These are phyloP conservation scores for Phymatocera aterrima DNA, from an alignment of 2,888 invertebrate genomes.

Conservation along the genomic window DNA sequence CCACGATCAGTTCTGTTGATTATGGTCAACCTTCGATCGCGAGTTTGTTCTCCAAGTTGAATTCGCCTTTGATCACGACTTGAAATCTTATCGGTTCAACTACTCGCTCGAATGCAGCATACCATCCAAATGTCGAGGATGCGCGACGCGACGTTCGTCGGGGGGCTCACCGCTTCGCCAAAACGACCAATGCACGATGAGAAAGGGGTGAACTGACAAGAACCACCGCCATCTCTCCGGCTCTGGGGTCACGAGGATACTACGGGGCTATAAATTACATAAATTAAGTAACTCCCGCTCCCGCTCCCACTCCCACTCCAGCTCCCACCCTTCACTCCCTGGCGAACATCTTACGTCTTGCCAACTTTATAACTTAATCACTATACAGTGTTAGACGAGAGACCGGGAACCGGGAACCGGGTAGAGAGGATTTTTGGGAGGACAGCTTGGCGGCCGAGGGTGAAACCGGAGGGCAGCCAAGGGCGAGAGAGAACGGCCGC, in stretches of 20 bases:
- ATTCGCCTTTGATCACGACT: not conserved
- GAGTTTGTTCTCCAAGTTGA: too few species aligned
- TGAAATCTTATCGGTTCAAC: not conserved
- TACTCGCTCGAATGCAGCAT: not conserved
- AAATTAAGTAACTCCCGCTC: conserved; percentile 65
- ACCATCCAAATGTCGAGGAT: too few species aligned
- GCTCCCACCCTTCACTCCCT: conserved; percentile 59
- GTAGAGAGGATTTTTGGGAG: conserved; percentile 27
- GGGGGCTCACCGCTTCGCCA: not conserved
- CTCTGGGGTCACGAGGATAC: conserved; percentile 30
- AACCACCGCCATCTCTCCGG: conserved; percentile 12
- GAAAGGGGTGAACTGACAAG: conserved; percentile 21
- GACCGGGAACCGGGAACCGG: conserved; percentile 33
- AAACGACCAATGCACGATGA: not conserved
- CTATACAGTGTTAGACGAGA: conserved; percentile 47
- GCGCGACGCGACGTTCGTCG: too few species aligned
- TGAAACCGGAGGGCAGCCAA: conserved; percentile 43
- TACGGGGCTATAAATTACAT: conserved; percentile 66
- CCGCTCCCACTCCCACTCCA: not conserved
- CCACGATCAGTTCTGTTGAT: not conserved
- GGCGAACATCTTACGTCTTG: conserved; percentile 67
- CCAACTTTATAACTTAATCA: conserved; percentile 70
- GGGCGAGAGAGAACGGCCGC: conserved; percentile 51
- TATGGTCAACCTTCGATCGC: too few species aligned
- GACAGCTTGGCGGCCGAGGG: not conserved